These are phyloP conservation scores for Leucophenga maculata DNA, from an alignment of 2,888 invertebrate genomes.

Conservation along the genomic window DNA sequence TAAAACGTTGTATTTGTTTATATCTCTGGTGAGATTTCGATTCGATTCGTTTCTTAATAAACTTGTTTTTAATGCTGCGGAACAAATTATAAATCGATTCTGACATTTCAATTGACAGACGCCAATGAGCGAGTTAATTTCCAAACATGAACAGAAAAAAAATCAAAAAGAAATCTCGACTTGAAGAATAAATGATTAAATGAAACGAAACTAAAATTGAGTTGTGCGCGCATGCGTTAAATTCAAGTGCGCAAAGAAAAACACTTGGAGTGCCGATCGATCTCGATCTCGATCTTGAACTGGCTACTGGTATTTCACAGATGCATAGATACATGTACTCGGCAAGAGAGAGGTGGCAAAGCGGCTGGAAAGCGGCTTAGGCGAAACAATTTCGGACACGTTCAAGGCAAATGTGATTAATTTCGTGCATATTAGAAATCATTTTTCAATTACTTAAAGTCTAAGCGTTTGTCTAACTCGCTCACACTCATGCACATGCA, in stretches of 20 bases:
- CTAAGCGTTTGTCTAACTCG: neutral
- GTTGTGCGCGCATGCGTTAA: conserved; percentile 3
- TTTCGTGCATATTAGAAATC: conserved; percentile 65
- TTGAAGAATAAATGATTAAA: conserved; percentile 13
- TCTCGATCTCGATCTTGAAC: too few relatives aligned
- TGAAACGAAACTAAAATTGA: conserved; percentile 25
- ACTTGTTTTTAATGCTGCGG: conserved; percentile 53
- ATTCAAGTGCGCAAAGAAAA: conserved; percentile 8
- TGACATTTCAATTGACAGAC: conserved; percentile 68
- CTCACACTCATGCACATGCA: neutral
- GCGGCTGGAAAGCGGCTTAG: conserved; percentile 21
- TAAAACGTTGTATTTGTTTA: conserved; percentile 10
- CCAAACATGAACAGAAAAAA: conserved; percentile 37
- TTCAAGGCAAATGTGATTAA: conserved; percentile 58
- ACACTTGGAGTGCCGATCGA: too few relatives aligned
- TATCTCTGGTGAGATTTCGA: conserved; percentile 19
- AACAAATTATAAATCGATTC: conserved; percentile 65
- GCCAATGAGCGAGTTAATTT: conserved; percentile 67
- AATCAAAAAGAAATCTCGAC: conserved; percentile 1
- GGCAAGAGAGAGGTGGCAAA: too few relatives aligned
- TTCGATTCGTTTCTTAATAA: conserved; percentile 51
- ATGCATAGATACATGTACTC: too few relatives aligned
- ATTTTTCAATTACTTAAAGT: conserved; percentile 61
- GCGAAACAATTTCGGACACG: conserved; percentile 25
- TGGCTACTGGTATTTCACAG: too few relatives aligned